Evolutionary conservation across 1,140 invertebrate species (phyloP), one percentile per base, ranked within the genome.

Genomic region (Meloidogyne floridensis): DNA sequence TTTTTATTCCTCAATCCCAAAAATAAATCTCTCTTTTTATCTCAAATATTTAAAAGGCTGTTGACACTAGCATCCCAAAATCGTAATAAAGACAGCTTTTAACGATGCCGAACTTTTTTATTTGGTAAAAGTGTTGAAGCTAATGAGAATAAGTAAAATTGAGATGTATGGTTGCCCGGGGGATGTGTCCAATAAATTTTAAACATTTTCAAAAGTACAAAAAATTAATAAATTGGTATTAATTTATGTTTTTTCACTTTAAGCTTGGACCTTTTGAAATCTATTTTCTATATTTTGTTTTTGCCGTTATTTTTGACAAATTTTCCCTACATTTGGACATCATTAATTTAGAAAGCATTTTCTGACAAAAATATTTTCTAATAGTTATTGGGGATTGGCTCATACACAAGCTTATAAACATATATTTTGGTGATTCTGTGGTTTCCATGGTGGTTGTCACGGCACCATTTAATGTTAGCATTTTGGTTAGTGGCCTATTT

Each of bases 21-120:
- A 32, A 32, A 32, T 32, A 32, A 32, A 32, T 32, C 32, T 32
- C 32, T 32, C 0, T 32, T 32, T 32, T 32, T 1, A 32, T 32
- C 32, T 32, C 32, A 32, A 1, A 32, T 32, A 32, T 32, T 32
- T 32, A 32, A 32, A 32, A 32, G 32, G 32, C 32, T 32, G 32
- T 32, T 32, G 32, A 32, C 32, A 8, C 1, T 47, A 47, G 7
- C 47, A 11, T 51, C 20, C 75, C 47, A 69, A 77, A 20, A 43
- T 13, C n/a, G 32, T 32, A 54, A n/a, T 65, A 54, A 65, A 65
- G 47, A 43, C 51, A n/a, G 1, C 73, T 53, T 53, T 51, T 77
- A 77, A 77, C 54, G 56, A 77, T 54, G 43, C 42, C 51, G 11
- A n/a, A n/a, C 75, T 76, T 77, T 54, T 54, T 15, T 75, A 32